These are phyloP conservation scores for Pterophyllum scalare DNA, from an alignment of 2,113 vertebrate species.

Conservation along the genomic window DNA sequence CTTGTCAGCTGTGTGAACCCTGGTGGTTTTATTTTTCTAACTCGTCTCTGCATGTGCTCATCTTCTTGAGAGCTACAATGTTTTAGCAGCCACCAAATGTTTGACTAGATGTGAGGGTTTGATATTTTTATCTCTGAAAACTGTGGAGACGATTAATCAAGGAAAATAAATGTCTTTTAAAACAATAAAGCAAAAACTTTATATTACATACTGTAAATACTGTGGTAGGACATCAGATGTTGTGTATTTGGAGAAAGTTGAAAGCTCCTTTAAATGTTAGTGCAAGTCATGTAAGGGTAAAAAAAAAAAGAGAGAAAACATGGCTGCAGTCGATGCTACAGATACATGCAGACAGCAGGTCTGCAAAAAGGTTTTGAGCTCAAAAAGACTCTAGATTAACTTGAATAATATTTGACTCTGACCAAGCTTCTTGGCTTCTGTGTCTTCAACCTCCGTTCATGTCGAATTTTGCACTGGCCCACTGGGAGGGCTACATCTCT, in stretches of 20 bases:
- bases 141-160: neutral
- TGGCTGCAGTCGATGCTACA: too few species aligned
- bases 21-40: neutral
- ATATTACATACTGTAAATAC: neutral
- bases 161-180: neutral
- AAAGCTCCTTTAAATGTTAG: neutral
- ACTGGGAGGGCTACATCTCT: neutral
- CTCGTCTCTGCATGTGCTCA: neutral
- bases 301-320: neutral
- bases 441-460: neutral
- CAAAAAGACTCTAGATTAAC: neutral
- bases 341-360: too few species aligned
- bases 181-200: neutral
- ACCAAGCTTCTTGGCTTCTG: neutral
- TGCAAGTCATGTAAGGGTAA: neutral
- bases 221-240: neutral
- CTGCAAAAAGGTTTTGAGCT: neutral
- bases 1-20: neutral
- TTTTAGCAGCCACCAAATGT: neutral
- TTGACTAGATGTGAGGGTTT: neutral
- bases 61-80: neutral
- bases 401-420: neutral
- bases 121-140: neutral
- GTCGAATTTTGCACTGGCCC: constrained; percentile 32
- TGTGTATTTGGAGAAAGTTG: neutral